These are phyloP conservation scores for Belgica antarctica DNA, from an alignment of 2,888 invertebrate species.

Conservation along the genomic window DNA sequence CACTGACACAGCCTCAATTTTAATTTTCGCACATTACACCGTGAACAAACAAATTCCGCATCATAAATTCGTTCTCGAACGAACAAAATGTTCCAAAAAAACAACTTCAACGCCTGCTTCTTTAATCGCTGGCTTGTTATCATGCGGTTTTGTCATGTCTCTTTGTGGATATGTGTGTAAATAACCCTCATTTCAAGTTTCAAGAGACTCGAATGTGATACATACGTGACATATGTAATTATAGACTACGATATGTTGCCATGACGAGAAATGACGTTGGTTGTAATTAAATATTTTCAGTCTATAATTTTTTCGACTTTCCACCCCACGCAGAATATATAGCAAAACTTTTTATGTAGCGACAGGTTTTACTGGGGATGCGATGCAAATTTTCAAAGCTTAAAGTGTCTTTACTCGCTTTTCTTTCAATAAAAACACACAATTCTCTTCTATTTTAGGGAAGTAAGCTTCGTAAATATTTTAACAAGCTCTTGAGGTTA, in stretches of 20 bases:
- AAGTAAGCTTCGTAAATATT: slow-evolving; percentile 6
- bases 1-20: too few relatives aligned
- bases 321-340: neutral
- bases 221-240: slow-evolving; percentile 24
- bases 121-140: neutral
- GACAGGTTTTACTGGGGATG: neutral
- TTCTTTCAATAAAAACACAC: too few relatives aligned
- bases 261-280: neutral
- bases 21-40: too few relatives aligned
- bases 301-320: neutral
- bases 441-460: too few relatives aligned
- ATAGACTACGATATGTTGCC: slow-evolving; percentile 6
- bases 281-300: slow-evolving; percentile 7
- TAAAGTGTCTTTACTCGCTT: too few relatives aligned
- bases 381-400: neutral
- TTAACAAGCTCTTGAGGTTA: neutral
- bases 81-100: too few relatives aligned
- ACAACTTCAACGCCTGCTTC: too few relatives aligned
- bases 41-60: too few relatives aligned
- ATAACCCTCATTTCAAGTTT: neutral
- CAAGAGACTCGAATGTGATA: neutral
- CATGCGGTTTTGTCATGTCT: neutral
- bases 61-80: too few relatives aligned
- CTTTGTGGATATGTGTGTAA: slow-evolving; percentile 1
- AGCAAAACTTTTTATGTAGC: too few relatives aligned